These are phyloP conservation scores for Drosophila kohkoa DNA, from an alignment of 1,140 invertebrate genomes.

Conservation along the genomic window DNA sequence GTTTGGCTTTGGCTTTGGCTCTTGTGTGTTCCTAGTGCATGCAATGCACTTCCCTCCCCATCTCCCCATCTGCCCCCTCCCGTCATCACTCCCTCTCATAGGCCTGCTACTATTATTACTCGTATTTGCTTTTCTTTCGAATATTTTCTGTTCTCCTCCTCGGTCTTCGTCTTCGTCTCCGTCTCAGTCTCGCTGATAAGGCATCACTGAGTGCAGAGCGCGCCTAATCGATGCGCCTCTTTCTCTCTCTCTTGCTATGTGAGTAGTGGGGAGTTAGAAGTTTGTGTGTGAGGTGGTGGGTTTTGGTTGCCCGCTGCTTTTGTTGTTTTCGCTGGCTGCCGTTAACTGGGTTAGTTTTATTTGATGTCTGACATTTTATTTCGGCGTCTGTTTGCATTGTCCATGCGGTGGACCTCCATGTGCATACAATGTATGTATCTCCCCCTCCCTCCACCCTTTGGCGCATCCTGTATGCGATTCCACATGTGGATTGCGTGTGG, in stretches of 20 bases:
- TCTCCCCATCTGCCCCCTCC: not conserved
- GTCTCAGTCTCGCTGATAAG: conserved; percentile 12
- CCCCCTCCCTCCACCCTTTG: too few species aligned
- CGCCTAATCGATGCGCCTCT: conserved; percentile 34
- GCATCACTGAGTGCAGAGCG: conserved; percentile 8
- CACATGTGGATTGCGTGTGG: conserved; percentile 35
- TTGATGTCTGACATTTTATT: conserved; percentile 40
- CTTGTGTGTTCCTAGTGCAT: conserved; percentile 27
- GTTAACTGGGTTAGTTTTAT: conserved; percentile 47
- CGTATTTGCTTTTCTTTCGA: conserved; percentile 35
- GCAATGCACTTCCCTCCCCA: not conserved
- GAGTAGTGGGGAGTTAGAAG: not conserved
- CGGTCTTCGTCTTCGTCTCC: not conserved
- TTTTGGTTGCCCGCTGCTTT: not conserved
- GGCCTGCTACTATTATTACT: conserved; percentile 13
- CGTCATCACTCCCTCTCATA: not conserved
- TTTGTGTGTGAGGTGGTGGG: not conserved
- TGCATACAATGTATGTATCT: too few species aligned
- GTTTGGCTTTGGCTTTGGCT: conserved; percentile 51
- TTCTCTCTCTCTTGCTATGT: not conserved
- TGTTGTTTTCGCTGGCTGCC: conserved; percentile 5
- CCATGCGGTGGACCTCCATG: not conserved
- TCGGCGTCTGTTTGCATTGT: conserved; percentile 29
- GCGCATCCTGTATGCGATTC: not conserved
- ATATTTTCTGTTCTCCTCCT: conserved; percentile 48